phyloP scores from a whole-genome alignment of 2,797 vertebrate species.

The Muraenolepis orangiensis region DNA sequence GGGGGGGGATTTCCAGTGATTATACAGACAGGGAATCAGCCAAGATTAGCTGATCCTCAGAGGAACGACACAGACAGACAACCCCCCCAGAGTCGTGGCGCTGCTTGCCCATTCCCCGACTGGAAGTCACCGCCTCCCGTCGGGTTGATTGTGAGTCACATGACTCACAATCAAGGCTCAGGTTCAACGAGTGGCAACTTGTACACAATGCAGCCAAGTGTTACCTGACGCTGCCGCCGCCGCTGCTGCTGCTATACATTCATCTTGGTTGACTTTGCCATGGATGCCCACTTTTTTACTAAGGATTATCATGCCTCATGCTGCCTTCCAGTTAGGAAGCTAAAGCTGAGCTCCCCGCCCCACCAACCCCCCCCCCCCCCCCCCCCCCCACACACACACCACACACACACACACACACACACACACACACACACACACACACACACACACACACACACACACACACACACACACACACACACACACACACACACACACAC shows the following conservation, averaged over 20 bases:
- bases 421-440: not conserved
- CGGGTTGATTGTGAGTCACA: not conserved
- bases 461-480: too few relatives aligned
- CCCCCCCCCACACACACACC: constrained; percentile 14
- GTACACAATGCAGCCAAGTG: not conserved
- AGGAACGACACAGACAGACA: constrained; percentile 29
- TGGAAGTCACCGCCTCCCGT: not conserved
- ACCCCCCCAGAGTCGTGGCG: too few relatives aligned
- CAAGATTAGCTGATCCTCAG: constrained; percentile 62
- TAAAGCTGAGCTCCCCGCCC: constrained; percentile 24
- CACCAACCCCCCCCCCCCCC: constrained; percentile 4
- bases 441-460: too few relatives aligned
- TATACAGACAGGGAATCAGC: constrained; percentile 60
- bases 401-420: constrained; percentile 2
- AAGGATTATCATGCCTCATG: constrained; percentile 29
- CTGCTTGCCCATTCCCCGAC: not conserved
- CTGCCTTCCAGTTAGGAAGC: constrained; percentile 31
- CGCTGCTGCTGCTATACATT: not conserved
- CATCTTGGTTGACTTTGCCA: constrained; percentile 6
- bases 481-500: not conserved
- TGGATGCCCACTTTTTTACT: constrained; percentile 37
- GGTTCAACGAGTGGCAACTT: not conserved
- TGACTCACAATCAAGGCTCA: not conserved
- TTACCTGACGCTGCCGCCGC: not conserved
- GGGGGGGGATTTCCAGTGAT: constrained; percentile 72